Percentiles rank a stretch among this genome's conserved stretches.
Conservation (phyloP, 2,113 vertebrate species). For the Pycnonotus jocosus region DNA sequence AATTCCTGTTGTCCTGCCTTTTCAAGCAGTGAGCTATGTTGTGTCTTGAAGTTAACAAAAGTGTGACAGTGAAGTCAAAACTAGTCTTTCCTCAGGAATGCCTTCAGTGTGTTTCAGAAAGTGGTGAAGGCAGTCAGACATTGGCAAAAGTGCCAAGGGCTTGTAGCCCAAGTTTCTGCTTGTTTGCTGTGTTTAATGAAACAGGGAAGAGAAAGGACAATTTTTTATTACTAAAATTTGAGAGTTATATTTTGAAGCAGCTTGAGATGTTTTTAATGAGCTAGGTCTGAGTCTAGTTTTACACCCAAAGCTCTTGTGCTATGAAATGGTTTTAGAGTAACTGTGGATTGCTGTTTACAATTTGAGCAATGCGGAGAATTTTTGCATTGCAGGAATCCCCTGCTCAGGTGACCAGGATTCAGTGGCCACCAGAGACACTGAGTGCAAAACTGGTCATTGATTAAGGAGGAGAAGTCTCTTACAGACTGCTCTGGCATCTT, state of each 20-base stretch:
- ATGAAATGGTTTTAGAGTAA: neutral
- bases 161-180: neutral
- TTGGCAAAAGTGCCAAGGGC: neutral
- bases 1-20: neutral
- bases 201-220: neutral
- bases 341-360: accelerated
- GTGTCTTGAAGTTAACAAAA: neutral
- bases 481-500: neutral
- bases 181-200: neutral
- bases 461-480: neutral
- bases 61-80: neutral
- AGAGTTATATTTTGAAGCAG: neutral
- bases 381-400: neutral
- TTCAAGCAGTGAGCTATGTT: neutral
- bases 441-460: accelerated
- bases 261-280: neutral
- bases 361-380: neutral
- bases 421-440: neutral
- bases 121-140: neutral
- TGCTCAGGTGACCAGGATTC: neutral
- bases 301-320: neutral
- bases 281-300: neutral
- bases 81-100: neutral
- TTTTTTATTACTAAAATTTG: neutral
- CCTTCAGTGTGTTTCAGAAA: neutral